phyloP scores from a whole-genome alignment of 1,140 invertebrate genomes.

The Pachypeltis micranthus region DNA sequence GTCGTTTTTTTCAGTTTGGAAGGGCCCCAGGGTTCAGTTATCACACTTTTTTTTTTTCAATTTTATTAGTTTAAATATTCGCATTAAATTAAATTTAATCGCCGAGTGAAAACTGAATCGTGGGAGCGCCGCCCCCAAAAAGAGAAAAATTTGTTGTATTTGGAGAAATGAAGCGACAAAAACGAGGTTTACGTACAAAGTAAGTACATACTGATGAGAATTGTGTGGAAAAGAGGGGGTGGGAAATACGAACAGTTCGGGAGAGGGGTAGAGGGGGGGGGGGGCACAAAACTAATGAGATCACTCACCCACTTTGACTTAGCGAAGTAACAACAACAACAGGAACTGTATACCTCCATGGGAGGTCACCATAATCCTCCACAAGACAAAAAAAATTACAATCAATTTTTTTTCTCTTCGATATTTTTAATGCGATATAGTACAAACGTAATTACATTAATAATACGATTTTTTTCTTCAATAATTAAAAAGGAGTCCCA shows the following conservation, averaged over 20 bases:
- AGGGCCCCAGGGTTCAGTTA: not conserved
- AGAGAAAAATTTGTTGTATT: not conserved
- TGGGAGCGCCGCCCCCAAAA: not conserved
- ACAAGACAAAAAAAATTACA: no score
- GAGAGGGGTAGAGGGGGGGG: no score
- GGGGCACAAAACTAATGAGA: constrained; percentile 7
- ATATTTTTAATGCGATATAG: not conserved
- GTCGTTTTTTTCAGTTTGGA: constrained; percentile 2
- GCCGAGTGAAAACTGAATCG: constrained; percentile 1
- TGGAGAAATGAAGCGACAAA: not conserved
- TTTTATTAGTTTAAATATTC: not conserved
- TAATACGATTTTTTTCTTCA: not conserved
- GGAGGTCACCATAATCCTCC: constrained; percentile 7
- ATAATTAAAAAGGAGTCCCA: not conserved
- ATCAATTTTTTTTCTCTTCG: no score
- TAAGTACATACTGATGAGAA: not conserved
- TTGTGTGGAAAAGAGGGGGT: no score
- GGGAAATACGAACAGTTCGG: no score
- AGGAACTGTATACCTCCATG: constrained; percentile 11
- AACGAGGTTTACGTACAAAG: not conserved
- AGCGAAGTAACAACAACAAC: constrained; percentile 4
- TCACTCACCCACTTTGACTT: constrained; percentile 10
- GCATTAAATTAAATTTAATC: not conserved
- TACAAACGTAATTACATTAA: not conserved
- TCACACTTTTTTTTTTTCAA: not conserved